A percentile compares a stretch with the other conserved stretches of the same genome.
These are phyloP conservation scores for Drosophila kohkoa DNA, from an alignment of 1,140 invertebrate species.

Conservation along the genomic window DNA sequence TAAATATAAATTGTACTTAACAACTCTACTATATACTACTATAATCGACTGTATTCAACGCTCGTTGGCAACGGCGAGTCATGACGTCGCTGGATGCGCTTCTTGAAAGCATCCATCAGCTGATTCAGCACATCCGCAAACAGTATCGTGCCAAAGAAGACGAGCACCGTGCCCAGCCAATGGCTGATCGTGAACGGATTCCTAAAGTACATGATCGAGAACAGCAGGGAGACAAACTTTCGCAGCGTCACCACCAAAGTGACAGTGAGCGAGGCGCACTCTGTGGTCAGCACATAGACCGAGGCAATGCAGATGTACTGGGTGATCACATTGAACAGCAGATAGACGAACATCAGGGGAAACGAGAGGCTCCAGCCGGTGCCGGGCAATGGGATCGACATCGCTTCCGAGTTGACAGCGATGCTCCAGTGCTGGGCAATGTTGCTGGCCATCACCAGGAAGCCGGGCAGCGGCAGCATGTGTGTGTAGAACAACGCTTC, in stretches of 20 bases:
- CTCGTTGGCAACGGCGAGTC: constrained; percentile 1
- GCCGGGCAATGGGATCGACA: constrained; percentile 83
- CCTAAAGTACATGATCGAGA: constrained; percentile 98
- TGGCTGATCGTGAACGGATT: constrained; percentile 97
- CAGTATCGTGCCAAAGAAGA: constrained; percentile 96
- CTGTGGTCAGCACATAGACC: constrained; percentile 97
- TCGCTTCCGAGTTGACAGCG: constrained; percentile 73
- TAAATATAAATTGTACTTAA: neutral
- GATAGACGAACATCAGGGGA: constrained; percentile 92
- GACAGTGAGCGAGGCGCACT: constrained; percentile 97
- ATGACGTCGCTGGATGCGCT: constrained; percentile 12
- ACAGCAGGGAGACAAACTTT: constrained; percentile 97
- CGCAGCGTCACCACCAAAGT: constrained; percentile 97
- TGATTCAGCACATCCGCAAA: constrained; percentile 86
- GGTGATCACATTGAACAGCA: constrained; percentile 94
- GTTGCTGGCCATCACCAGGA: constrained; percentile 87
- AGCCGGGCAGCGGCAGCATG: constrained; percentile 73
- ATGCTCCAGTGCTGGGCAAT: constrained; percentile 90
- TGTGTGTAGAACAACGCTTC: constrained; percentile 97
- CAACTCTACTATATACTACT: neutral
- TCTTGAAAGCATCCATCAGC: constrained; percentile 33
- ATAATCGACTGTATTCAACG: constrained; percentile 37
- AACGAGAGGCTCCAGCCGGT: constrained; percentile 87
- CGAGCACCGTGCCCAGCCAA: constrained; percentile 96
- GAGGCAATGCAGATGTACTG: constrained; percentile 98